Evolutionary conservation across 2,888 invertebrate genomes (phyloP).

Genomic region (Graphium colonna): DNA sequence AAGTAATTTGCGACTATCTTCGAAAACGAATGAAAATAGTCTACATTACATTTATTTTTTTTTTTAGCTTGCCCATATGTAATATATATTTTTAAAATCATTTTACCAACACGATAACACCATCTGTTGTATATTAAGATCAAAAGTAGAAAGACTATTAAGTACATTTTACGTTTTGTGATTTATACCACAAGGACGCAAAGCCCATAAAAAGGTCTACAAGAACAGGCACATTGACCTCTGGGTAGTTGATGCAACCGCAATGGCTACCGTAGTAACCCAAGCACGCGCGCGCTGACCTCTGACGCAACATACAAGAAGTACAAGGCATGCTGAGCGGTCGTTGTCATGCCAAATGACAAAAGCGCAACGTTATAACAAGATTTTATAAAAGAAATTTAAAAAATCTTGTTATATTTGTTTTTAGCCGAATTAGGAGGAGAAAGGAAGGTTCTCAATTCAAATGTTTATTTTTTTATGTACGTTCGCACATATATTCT

Average conservation of each 20-base stretch:
- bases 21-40: too few species aligned
- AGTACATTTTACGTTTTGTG: too few species aligned
- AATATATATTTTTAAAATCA: too few species aligned
- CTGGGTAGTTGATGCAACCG: constrained; percentile 50
- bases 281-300: constrained; percentile 64
- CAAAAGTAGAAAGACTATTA: too few species aligned
- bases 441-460: not conserved
- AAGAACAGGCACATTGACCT: constrained; percentile 68
- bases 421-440: not conserved
- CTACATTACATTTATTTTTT: too few species aligned
- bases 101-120: too few species aligned
- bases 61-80: too few species aligned
- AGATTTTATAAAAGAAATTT: not conserved
- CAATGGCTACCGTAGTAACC: constrained; percentile 37
- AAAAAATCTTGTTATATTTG: not conserved
- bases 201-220: constrained; percentile 33
- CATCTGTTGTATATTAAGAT: too few species aligned
- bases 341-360: constrained; percentile 32
- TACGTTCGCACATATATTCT: not conserved
- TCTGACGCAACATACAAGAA: constrained; percentile 59
- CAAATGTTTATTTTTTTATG: not conserved
- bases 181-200: constrained; percentile 13
- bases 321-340: constrained; percentile 46
- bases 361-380: constrained; percentile 26
- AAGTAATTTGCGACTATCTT: too few species aligned